Percentiles rank a stretch among this genome's conserved stretches.
phyloP scores from a whole-genome alignment of 2,797 vertebrate species.

The Alosa sapidissima region DNA sequence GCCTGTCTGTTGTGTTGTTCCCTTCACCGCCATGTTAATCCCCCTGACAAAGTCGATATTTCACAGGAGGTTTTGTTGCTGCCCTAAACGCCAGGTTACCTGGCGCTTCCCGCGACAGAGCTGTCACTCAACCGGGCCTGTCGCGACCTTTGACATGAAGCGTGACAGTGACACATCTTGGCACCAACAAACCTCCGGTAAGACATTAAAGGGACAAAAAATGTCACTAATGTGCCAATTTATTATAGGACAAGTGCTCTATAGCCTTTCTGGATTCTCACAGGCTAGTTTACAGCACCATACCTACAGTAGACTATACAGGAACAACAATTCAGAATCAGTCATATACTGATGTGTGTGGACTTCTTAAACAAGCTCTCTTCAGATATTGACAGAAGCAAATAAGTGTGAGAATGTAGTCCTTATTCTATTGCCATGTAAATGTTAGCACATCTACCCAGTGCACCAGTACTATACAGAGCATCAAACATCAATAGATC shows the following conservation, averaged over 20 bases:
- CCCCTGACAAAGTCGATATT: slow-evolving; percentile 43
- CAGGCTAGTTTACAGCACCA: neutral
- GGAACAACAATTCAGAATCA: neutral
- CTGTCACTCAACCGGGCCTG: slow-evolving; percentile 11
- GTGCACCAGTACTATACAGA: neutral
- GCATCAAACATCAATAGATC: slow-evolving; percentile 21
- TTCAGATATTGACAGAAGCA: neutral
- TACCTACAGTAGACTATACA: neutral
- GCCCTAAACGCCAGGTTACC: slow-evolving; percentile 30
- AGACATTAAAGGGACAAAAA: slow-evolving; percentile 10
- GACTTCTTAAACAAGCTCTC: neutral
- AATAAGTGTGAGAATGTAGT: neutral
- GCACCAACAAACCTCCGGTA: neutral
- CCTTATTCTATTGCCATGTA: neutral
- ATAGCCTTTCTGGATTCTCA: neutral
- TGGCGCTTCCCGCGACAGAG: slow-evolving; percentile 6
- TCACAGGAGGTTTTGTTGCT: slow-evolving; percentile 35
- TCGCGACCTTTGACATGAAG: slow-evolving; percentile 4
- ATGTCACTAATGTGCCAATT: slow-evolving; percentile 11
- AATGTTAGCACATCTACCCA: neutral
- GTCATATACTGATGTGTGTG: neutral
- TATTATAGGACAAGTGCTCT: neutral
- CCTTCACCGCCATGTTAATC: slow-evolving; percentile 51
- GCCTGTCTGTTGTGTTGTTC: slow-evolving; percentile 46
- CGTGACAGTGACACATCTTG: slow-evolving; percentile 12